A percentile compares a stretch with the other conserved stretches of the same genome.
phyloP scores from a whole-genome alignment of 1,140 invertebrate species.

The Orussus abietinus region DNA sequence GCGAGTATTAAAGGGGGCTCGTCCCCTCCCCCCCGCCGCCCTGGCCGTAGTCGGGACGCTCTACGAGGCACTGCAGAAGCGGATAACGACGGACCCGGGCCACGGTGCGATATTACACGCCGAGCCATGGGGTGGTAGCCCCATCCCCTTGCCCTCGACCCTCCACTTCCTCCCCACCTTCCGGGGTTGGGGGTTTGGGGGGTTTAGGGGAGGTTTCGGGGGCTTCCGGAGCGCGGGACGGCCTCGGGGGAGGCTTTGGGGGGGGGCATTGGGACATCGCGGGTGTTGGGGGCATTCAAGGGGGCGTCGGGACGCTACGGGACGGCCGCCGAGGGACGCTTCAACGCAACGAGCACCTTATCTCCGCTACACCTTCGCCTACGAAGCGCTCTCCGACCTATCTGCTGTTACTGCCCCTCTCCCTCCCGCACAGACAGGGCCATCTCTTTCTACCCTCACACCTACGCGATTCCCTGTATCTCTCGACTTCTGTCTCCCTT shows the following conservation, averaged over 20 bases:
- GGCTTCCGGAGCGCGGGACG: neutral
- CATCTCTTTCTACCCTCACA: conserved; percentile 7
- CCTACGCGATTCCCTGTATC: too few species aligned
- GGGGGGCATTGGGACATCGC: conserved; percentile 4
- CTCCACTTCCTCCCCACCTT: too few species aligned
- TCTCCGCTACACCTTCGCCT: conserved; percentile 43
- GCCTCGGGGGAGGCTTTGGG: neutral
- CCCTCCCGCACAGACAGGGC: conserved; percentile 10
- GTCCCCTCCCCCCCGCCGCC: neutral
- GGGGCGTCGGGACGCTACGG: conserved; percentile 25
- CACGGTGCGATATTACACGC: conserved; percentile 33
- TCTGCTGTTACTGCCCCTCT: conserved; percentile 26
- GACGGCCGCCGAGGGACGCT: conserved; percentile 45
- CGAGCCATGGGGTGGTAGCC: conserved; percentile 26
- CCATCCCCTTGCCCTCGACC: too few species aligned
- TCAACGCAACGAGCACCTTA: conserved; percentile 51
- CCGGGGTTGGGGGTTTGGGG: neutral
- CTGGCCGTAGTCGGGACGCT: conserved; percentile 13
- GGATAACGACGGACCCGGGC: conserved; percentile 30
- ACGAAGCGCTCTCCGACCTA: conserved; percentile 35
- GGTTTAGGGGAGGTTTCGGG: conserved; percentile 1
- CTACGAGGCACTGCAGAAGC: too few species aligned
- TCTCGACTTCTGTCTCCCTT: too few species aligned
- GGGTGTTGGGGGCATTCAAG: conserved; percentile 17
- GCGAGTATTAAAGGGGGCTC: conserved; percentile 22